phyloP scores from a whole-genome alignment of 64 coral and sea anemone species.

The Pachyseris speciosa region DNA sequence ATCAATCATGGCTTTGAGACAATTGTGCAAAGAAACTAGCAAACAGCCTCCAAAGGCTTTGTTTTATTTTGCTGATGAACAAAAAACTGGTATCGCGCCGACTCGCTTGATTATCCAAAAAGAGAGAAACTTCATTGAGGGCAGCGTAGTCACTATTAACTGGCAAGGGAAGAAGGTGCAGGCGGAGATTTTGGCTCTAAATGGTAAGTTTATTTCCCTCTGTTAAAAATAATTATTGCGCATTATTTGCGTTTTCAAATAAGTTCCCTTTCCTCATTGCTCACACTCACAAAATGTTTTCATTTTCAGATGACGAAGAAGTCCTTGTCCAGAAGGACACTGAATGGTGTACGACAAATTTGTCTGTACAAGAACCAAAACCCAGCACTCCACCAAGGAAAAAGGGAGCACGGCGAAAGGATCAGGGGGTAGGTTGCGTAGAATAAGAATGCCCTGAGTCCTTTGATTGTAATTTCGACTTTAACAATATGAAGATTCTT shows the following conservation, averaged over 20 bases:
- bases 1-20: not conserved
- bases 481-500: too few species aligned
- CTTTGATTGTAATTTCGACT: too few species aligned
- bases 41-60: not conserved
- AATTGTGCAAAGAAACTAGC: not conserved
- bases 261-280: not conserved
- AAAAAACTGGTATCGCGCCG: not conserved
- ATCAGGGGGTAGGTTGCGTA: too few species aligned
- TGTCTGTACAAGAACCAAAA: too few species aligned
- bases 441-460: too few species aligned
- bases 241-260: not conserved
- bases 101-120: not conserved
- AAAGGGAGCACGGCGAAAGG: too few species aligned
- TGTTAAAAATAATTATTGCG: not conserved
- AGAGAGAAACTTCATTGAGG: not conserved
- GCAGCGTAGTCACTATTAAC: not conserved
- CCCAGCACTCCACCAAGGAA: too few species aligned
- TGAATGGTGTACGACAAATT: not conserved
- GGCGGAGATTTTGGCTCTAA: not conserved
- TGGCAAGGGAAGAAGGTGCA: not conserved
- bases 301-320: not conserved
- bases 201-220: not conserved
- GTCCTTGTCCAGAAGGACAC: not conserved
- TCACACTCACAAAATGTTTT: not conserved
- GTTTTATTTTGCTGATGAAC: not conserved